phyloP scores from a whole-genome alignment of 2,113 vertebrate genomes.

The Podilymbus podiceps region DNA sequence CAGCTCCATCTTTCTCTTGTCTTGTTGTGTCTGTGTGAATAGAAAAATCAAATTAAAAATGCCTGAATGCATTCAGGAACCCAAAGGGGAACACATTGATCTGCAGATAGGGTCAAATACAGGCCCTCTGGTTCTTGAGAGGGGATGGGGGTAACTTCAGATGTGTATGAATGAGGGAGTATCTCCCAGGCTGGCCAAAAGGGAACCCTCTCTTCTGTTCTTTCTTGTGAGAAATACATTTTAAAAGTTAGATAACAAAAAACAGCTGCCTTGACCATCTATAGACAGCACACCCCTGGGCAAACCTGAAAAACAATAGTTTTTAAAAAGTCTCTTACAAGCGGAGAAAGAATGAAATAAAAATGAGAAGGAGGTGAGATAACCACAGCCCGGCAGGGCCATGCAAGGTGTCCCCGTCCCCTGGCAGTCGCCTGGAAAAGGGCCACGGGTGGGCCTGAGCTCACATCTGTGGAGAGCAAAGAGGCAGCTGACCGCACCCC shows the following conservation, averaged over 20 bases:
- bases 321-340: not conserved
- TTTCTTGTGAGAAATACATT: not conserved
- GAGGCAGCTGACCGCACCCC: not conserved
- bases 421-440: not conserved
- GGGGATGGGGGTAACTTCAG: not conserved
- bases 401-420: rapidly evolving
- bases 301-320: not conserved
- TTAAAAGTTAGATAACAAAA: not conserved
- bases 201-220: not conserved
- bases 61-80: not conserved
- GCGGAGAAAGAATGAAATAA: not conserved
- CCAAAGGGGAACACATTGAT: not conserved
- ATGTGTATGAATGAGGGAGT: not conserved
- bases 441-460: not conserved
- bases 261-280: not conserved
- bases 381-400: not conserved
- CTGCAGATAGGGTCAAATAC: not conserved
- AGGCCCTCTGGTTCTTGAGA: not conserved
- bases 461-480: not conserved
- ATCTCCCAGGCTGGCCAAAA: not conserved
- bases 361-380: not conserved
- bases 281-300: not conserved
- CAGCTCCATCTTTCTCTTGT: constrained; percentile 13
- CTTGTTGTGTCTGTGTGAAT: not conserved
- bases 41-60: constrained; percentile 60